phyloP scores from a whole-genome alignment of 2,797 vertebrate genomes.

The Novumbra hubbsi region DNA sequence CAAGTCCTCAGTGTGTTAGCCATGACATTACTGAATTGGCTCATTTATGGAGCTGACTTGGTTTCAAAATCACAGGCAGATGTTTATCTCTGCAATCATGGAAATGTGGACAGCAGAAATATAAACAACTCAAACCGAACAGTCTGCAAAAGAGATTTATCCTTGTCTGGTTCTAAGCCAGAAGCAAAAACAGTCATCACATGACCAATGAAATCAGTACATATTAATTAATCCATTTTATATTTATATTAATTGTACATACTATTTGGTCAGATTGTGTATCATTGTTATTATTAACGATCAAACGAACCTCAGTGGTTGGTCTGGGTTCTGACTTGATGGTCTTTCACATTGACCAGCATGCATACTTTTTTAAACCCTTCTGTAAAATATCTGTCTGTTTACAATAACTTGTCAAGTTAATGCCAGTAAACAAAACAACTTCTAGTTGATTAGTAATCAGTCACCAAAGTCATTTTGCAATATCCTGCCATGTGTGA shows the following conservation, averaged over 20 bases:
- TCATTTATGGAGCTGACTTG: slow-evolving; percentile 3
- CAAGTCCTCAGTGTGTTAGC: slow-evolving; percentile 8
- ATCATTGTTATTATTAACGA: too few relatives aligned
- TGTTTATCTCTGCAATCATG: slow-evolving; percentile 37
- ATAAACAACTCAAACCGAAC: slow-evolving; percentile 50
- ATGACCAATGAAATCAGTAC: background rate
- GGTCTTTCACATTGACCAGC: slow-evolving; percentile 3
- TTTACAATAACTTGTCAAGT: slow-evolving; percentile 1
- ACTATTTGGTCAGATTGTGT: background rate
- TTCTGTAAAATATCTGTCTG: background rate
- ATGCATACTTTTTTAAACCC: background rate
- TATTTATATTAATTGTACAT: background rate
- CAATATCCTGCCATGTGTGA: slow-evolving; percentile 8
- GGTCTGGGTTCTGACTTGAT: background rate
- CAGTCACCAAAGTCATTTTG: background rate
- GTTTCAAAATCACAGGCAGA: slow-evolving; percentile 49
- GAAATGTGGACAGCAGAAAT: slow-evolving; percentile 28
- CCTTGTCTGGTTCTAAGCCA: background rate
- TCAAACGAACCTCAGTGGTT: too few relatives aligned
- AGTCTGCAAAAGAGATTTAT: background rate
- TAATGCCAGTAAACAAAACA: background rate
- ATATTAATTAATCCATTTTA: background rate
- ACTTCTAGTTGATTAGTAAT: too few relatives aligned
- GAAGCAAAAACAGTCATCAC: background rate
- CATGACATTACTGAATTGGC: slow-evolving; percentile 21